Evolutionary conservation across 2,113 vertebrate genomes (phyloP), one percentile per base, ranked within the genome.

Genomic region (Bubo bubo): DNA sequence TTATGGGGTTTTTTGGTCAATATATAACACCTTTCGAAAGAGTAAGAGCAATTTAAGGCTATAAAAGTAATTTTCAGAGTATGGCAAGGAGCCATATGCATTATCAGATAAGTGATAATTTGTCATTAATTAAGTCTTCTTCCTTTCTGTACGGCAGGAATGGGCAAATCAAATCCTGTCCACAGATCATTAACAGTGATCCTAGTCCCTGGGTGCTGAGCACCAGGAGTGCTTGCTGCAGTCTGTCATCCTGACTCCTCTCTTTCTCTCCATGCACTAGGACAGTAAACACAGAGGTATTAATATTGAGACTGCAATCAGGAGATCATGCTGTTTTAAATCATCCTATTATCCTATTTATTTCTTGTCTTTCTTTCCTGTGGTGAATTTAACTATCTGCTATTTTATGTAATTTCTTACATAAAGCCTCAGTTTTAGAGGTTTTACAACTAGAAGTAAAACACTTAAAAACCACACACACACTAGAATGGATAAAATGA

Each of bases 301-400:
- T 91, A 95, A 88, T 89, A 89, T 92, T 92, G 95, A 94, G 88
- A 75, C 52, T 80, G 80, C 82, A 93, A 86, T 91, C 88, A 95
- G 89, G 94, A 81, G 73, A 88, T 66, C 91, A 77, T 53, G 55
- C 92, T 96, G 93, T 74, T 97, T 94, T 86, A 97, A 93, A 92
- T 96, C 50, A 75, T 92, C 56, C 73, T 93, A 83, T 89, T 95
- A 90, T 77, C 76, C 72, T 92, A 92, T 92, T 79, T 96, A 71
- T 96, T 90, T 93, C 32, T 89, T 70, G 37, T 68, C 85, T 74
- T 64, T 76, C 39, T 90, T 86, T 94, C 89, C 91, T 21, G 8
- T 71, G 43, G 96, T 86, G 88, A 96, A 79, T 90, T 89, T 91
- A 95, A 89, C 80, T 93, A 47, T 86, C 72, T 92, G 45, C 43